These are phyloP conservation scores for Aporophyla nigra DNA, from an alignment of 2,888 invertebrate species.

Conservation along the genomic window DNA sequence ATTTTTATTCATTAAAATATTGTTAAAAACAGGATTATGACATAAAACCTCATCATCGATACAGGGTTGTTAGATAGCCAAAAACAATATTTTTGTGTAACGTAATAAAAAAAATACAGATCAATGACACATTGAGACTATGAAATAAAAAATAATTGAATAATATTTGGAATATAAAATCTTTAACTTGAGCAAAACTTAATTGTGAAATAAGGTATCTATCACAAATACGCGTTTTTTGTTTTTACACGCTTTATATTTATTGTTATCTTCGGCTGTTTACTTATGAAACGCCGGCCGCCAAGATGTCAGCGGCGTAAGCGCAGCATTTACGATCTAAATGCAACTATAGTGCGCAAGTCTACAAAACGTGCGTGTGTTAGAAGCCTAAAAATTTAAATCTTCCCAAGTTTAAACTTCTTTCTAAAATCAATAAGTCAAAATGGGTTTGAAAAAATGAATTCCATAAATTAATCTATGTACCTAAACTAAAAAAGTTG, in stretches of 20 bases:
- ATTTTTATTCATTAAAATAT: constrained; percentile 37
- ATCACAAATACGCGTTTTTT: constrained; percentile 22
- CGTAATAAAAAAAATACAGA: constrained; percentile 37
- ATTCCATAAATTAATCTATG: constrained; percentile 11
- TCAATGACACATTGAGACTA: constrained; percentile 2
- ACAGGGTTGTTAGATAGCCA: constrained; percentile 85
- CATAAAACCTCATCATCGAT: constrained; percentile 76
- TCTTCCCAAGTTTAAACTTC: not conserved
- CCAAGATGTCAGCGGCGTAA: not conserved
- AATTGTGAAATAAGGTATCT: not conserved
- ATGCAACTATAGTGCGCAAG: too few species aligned
- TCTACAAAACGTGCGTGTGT: constrained; percentile 18
- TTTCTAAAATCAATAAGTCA: not conserved
- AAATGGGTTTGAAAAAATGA: not conserved
- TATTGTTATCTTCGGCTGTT: not conserved
- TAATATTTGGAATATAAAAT: constrained; percentile 17
- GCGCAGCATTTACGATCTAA: not conserved
- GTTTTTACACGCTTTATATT: too few species aligned
- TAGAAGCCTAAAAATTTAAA: constrained; percentile 2
- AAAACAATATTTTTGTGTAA: constrained; percentile 68
- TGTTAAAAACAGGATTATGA: constrained; percentile 51
- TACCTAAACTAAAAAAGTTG: constrained; percentile 1
- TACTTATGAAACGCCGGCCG: not conserved
- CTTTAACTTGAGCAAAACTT: constrained; percentile 11
- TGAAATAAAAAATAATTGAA: constrained; percentile 17